These are phyloP conservation scores for Diadumene lineata DNA, from an alignment of 92 coral and sea anemone species.

Conservation along the genomic window DNA sequence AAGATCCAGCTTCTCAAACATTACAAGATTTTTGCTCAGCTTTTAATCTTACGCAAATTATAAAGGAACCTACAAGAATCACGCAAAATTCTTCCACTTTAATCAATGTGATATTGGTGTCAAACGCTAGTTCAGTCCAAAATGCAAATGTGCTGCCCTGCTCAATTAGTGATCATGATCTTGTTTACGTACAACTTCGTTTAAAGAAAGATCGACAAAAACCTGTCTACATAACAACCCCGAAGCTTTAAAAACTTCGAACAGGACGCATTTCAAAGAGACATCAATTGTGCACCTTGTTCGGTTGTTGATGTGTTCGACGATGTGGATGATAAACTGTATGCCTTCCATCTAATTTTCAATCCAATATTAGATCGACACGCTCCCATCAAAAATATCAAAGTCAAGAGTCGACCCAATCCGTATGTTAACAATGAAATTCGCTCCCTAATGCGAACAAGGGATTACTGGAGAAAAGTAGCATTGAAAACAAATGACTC, in stretches of 20 bases:
- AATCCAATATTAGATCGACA: slow-evolving; percentile 14
- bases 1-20: slow-evolving; percentile 26
- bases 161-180: slow-evolving; percentile 55
- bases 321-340: slow-evolving; percentile 46
- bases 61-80: slow-evolving; percentile 43
- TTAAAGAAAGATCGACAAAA: slow-evolving; percentile 31
- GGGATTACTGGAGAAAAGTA: slow-evolving; percentile 42
- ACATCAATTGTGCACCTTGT: slow-evolving; percentile 36
- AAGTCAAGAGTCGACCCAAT: too few species aligned
- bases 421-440: too few species aligned
- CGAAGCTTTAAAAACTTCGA: slow-evolving; percentile 25
- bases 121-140: slow-evolving; percentile 25
- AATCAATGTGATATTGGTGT: slow-evolving; percentile 43
- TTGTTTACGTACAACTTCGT: slow-evolving; percentile 19
- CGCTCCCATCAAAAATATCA: too few species aligned
- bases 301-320: slow-evolving; percentile 36
- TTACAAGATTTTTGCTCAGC: slow-evolving; percentile 32
- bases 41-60: slow-evolving; percentile 34
- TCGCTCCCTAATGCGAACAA: slow-evolving; percentile 31
- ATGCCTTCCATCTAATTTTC: slow-evolving; percentile 34
- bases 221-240: slow-evolving; percentile 36
- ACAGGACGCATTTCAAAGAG: slow-evolving; percentile 18
- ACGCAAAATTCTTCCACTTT: slow-evolving; percentile 35
- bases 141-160: slow-evolving; percentile 36
- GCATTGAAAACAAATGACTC: slow-evolving; percentile 39